These are phyloP conservation scores for Microctenopoma stevenorrisi DNA, from an alignment of 2,797 vertebrate species.

Conservation along the genomic window DNA sequence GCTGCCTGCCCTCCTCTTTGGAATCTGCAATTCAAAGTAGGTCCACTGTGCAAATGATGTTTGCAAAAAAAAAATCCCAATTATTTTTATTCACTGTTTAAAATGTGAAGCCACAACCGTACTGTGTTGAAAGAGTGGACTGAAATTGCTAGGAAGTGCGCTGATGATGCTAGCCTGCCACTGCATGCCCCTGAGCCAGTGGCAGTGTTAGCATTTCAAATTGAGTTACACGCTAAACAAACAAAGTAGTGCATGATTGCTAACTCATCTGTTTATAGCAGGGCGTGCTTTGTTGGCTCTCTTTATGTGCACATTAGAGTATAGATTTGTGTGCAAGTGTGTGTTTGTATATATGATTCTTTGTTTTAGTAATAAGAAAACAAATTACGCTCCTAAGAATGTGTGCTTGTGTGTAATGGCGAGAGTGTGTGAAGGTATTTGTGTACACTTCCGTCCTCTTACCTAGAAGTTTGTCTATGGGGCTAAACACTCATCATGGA, in stretches of 20 bases:
- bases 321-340: slow-evolving; percentile 18
- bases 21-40: slow-evolving; percentile 79
- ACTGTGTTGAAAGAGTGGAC: slow-evolving; percentile 62
- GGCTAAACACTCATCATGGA: slow-evolving; percentile 73
- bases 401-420: slow-evolving; percentile 16
- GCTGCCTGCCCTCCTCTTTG: slow-evolving; percentile 4
- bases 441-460: slow-evolving; percentile 21
- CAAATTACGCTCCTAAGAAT: slow-evolving; percentile 38
- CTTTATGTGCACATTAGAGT: slow-evolving; percentile 32
- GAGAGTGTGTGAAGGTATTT: slow-evolving; percentile 22
- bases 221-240: slow-evolving; percentile 82
- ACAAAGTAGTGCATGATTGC: slow-evolving; percentile 59
- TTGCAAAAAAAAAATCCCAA: slow-evolving; percentile 67
- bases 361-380: slow-evolving; percentile 53
- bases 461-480: slow-evolving; percentile 51
- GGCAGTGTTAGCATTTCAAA: slow-evolving; percentile 83
- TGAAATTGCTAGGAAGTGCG: slow-evolving; percentile 68
- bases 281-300: slow-evolving; percentile 57
- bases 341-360: slow-evolving; percentile 32
- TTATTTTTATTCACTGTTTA: slow-evolving; percentile 78
- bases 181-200: slow-evolving; percentile 68
- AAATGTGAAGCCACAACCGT: slow-evolving; percentile 67
- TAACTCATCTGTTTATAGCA: slow-evolving; percentile 67
- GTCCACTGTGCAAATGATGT: slow-evolving; percentile 66
- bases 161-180: slow-evolving; percentile 56